Evolutionary conservation across 2,888 invertebrate species (phyloP), one percentile per base, ranked within the genome.

Genomic region (Sipunculus nudus): DNA sequence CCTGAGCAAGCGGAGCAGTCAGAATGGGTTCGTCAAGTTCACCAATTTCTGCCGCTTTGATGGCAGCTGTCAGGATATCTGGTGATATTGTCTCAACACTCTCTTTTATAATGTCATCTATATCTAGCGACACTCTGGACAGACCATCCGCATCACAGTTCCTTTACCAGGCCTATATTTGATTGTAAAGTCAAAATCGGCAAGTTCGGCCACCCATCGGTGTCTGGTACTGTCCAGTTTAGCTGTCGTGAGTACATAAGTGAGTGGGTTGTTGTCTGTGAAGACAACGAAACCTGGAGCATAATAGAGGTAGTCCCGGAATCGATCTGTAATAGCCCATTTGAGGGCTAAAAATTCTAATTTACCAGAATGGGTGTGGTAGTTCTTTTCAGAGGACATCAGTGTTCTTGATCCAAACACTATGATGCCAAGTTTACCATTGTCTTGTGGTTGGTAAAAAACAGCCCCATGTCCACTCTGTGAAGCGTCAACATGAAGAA

Each of bases 71-170:
- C n/a, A n/a, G n/a, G n/a, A n/a, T n/a, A n/a, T n/a, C n/a, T n/a
- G n/a, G n/a, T n/a, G n/a, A n/a, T n/a, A n/a, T n/a, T n/a, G n/a
- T n/a, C n/a, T n/a, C n/a, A n/a, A n/a, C n/a, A n/a, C n/a, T n/a
- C n/a, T n/a, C n/a, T n/a, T n/a, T n/a, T n/a, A n/a, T n/a, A n/a
- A n/a, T n/a, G n/a, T n/a, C n/a, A n/a, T n/a, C n/a, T n/a, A n/a
- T n/a, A n/a, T n/a, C n/a, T n/a, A n/a, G n/a, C n/a, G n/a, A n/a
- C n/a, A n/a, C n/a, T n/a, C n/a, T n/a, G n/a, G n/a, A n/a, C n/a
- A n/a, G n/a, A n/a, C n/a, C 53, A 41, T 53, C 53, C 16, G 53
- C 40, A 26, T 55, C 55, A 16, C 13, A 10, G n/a, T 29, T 39
- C 4, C n/a, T 28, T 6, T 25, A 13, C 53, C 53, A 16, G 29